Percentiles rank a stretch among this genome's conserved stretches.
Evolutionary conservation across 2,113 vertebrate species (phyloP).

Genomic region (Tragelaphus scriptus): DNA sequence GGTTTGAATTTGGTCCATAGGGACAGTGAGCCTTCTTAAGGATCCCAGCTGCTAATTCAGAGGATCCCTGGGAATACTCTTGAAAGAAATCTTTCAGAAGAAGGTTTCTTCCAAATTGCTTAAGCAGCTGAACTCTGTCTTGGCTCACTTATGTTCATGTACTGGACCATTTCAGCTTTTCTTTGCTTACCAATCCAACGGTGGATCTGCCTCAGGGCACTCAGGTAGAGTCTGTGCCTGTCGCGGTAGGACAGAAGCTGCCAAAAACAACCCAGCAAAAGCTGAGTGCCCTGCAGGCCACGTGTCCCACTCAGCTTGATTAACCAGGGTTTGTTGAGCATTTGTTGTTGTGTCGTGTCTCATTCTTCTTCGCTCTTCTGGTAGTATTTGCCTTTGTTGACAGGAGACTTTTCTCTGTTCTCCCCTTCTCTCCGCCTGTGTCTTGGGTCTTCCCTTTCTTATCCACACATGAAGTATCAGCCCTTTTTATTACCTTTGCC

Average conservation of each 20-base stretch:
- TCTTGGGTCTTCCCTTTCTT: background rate
- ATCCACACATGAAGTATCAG: background rate
- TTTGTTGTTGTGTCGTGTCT: background rate
- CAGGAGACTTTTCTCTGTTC: background rate
- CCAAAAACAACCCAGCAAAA: background rate
- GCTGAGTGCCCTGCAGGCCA: background rate
- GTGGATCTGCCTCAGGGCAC: background rate
- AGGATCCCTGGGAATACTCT: conserved; percentile 56
- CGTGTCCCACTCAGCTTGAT: background rate
- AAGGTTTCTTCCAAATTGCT: conserved; percentile 26
- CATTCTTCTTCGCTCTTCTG: background rate
- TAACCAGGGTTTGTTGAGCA: background rate
- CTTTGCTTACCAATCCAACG: background rate
- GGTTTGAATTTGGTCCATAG: conserved; percentile 7
- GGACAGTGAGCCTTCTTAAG: conserved; percentile 22
- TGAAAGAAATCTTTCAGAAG: conserved; percentile 21
- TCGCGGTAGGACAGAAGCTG: background rate
- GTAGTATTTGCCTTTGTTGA: background rate
- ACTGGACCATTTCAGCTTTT: background rate
- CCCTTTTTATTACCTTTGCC: background rate
- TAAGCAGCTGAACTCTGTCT: background rate
- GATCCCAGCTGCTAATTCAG: conserved; percentile 16
- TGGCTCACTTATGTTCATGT: background rate
- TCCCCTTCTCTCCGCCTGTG: background rate
- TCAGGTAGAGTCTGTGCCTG: background rate